Percentiles rank a stretch among this genome's conserved stretches.
Evolutionary conservation across 2,797 vertebrate species (phyloP).

Genomic region (Cossypha dichroa): DNA sequence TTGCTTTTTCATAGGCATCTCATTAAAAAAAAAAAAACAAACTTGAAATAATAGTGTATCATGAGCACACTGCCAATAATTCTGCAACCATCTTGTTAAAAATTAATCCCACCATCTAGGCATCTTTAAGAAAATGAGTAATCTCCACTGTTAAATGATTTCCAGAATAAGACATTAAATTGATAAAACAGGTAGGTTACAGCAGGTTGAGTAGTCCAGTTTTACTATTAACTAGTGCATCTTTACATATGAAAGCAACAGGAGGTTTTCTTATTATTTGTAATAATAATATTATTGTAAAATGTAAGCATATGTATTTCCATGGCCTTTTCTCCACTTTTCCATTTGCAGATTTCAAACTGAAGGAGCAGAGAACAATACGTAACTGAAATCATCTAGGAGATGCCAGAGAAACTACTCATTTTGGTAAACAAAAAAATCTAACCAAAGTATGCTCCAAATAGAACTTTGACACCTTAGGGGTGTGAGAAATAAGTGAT

Average conservation of each 20-base stretch:
- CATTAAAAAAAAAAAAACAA: not conserved
- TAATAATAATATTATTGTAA: too few relatives aligned
- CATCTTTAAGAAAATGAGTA: too few relatives aligned
- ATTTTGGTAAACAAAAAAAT: not conserved
- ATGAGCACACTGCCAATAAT: not conserved
- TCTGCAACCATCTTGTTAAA: not conserved
- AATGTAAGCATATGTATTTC: accelerated
- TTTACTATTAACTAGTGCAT: not conserved
- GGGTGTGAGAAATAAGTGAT: not conserved
- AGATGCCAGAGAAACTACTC: not conserved
- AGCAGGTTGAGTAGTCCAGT: not conserved
- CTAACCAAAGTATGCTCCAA: not conserved
- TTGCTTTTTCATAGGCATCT: not conserved
- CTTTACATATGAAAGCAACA: accelerated
- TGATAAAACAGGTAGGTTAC: not conserved
- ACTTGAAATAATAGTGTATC: not conserved
- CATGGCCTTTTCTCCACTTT: not conserved
- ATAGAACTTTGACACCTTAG: accelerated
- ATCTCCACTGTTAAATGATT: not conserved
- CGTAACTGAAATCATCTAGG: not conserved
- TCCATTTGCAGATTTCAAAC: not conserved
- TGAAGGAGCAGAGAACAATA: not conserved
- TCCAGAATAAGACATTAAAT: not conserved
- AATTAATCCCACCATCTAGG: too few relatives aligned
- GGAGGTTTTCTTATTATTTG: not conserved